Conservation (phyloP, 2,113 vertebrate species). For the Cyphomyrus plagiostoma region DNA sequence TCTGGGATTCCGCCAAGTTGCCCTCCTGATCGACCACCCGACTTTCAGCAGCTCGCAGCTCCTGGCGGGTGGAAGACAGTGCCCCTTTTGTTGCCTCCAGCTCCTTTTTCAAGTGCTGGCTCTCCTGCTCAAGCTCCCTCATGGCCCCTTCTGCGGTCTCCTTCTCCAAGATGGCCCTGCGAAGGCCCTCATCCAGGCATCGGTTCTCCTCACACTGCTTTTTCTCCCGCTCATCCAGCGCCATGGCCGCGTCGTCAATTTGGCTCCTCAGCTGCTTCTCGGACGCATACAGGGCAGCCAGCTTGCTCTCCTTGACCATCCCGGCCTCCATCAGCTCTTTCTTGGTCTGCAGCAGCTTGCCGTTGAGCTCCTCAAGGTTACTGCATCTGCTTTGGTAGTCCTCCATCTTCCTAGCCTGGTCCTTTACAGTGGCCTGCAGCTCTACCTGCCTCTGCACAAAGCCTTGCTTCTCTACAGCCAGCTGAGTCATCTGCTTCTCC, state of each 20-base stretch:
- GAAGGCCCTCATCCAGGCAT: conserved; percentile 71
- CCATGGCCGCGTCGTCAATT: conserved; percentile 54
- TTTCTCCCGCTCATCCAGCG: conserved; percentile 64
- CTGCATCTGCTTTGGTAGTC: conserved; percentile 42
- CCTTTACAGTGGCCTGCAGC: conserved; percentile 53
- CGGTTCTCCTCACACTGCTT: conserved; percentile 60
- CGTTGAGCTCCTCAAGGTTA: conserved; percentile 51
- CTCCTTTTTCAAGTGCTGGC: conserved; percentile 65
- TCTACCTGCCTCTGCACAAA: conserved; percentile 51
- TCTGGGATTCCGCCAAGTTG: conserved; percentile 55
- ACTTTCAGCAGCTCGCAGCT: conserved; percentile 64
- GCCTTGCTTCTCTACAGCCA: conserved; percentile 59
- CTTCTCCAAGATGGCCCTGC: conserved; percentile 56
- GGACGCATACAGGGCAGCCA: conserved; percentile 61
- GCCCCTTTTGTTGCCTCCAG: conserved; percentile 59
- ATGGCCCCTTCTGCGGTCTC: conserved; percentile 58
- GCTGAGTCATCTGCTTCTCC: conserved; percentile 60
- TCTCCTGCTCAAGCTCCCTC: conserved; percentile 62
- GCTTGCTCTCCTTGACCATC: conserved; percentile 52
- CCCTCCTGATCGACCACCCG: conserved; percentile 66
- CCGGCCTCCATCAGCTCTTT: conserved; percentile 52
- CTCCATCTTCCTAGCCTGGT: conserved; percentile 46
- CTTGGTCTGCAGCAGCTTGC: conserved; percentile 47
- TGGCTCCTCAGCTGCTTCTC: conserved; percentile 72
- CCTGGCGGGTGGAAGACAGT: conserved; percentile 58